A percentile compares a stretch with the other conserved stretches of the same genome.
Evolutionary conservation across 2,888 invertebrate genomes (phyloP).

Genomic region (Asteroscopus sphinx): DNA sequence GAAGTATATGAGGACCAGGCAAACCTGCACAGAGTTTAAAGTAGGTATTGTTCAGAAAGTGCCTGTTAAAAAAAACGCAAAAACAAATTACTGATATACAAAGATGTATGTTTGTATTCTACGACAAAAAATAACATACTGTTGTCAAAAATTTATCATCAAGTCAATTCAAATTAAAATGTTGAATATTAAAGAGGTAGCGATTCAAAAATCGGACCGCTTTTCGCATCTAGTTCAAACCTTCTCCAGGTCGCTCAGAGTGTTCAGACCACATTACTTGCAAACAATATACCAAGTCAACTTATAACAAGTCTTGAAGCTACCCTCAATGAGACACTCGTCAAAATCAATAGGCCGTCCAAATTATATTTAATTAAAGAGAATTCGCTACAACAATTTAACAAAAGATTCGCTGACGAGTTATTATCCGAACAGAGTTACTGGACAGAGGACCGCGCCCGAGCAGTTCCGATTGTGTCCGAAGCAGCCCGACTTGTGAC

Average conservation of each 20-base stretch:
- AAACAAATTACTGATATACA: no score
- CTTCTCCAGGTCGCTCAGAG: neutral
- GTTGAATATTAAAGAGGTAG: no score
- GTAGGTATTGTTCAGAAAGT: no score
- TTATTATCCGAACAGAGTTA: conserved; percentile 49
- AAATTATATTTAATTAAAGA: conserved; percentile 64
- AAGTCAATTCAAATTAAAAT: no score
- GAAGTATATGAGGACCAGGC: no score
- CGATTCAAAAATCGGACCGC: no score
- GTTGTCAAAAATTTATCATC: no score
- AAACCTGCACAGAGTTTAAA: no score
- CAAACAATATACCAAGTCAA: conserved; percentile 17
- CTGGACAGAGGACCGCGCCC: conserved; percentile 3
- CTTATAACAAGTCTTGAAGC: conserved; percentile 13
- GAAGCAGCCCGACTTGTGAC: conserved; percentile 26
- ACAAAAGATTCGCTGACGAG: conserved; percentile 61
- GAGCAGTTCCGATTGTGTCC: conserved; percentile 7
- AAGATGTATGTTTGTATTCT: no score
- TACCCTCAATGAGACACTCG: conserved; percentile 43
- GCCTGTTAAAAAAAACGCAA: no score
- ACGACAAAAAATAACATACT: no score
- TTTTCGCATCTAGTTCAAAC: neutral
- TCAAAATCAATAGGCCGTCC: conserved; percentile 52
- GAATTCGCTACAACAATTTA: conserved; percentile 56
- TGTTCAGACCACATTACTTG: conserved; percentile 10